These are phyloP conservation scores for Drosophila mimetica DNA, from an alignment of 2,888 invertebrate species.

Conservation along the genomic window DNA sequence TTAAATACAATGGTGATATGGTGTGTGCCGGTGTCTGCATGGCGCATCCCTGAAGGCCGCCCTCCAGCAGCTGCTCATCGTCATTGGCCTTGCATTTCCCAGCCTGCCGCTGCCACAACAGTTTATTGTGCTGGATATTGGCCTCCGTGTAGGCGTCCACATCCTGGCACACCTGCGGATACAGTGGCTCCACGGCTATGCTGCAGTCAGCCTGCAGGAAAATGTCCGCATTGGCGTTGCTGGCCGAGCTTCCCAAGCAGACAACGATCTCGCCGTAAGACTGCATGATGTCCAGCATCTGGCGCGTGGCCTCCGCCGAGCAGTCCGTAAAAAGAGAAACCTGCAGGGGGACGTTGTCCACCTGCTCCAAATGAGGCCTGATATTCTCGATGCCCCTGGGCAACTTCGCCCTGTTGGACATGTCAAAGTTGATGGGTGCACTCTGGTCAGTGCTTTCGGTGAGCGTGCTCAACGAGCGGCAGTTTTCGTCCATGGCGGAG, in stretches of 20 bases:
- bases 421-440: slow-evolving; percentile 95
- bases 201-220: slow-evolving; percentile 97
- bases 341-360: slow-evolving; percentile 98
- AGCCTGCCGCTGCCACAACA: slow-evolving; percentile 69
- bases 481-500: slow-evolving; percentile 87
- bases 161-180: slow-evolving; percentile 89
- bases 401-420: slow-evolving; percentile 96
- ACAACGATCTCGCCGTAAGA: slow-evolving; percentile 97
- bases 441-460: slow-evolving; percentile 96
- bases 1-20: slow-evolving; percentile 91
- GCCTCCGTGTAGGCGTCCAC: slow-evolving; percentile 83
- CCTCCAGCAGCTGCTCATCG: slow-evolving; percentile 73
- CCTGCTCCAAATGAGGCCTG: slow-evolving; percentile 96
- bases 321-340: slow-evolving; percentile 99
- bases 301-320: slow-evolving; percentile 93
- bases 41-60: slow-evolving; percentile 72
- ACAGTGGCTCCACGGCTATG: slow-evolving; percentile 95
- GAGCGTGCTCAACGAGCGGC: slow-evolving; percentile 92
- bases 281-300: slow-evolving; percentile 98
- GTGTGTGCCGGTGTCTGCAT: slow-evolving; percentile 83
- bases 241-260: slow-evolving; percentile 95
- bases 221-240: slow-evolving; percentile 94
- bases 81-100: slow-evolving; percentile 43
- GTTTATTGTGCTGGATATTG: slow-evolving; percentile 83
- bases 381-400: slow-evolving; percentile 99